These are phyloP conservation scores for Mycalesis mineus DNA, from an alignment of 2,888 invertebrate genomes.

Conservation along the genomic window DNA sequence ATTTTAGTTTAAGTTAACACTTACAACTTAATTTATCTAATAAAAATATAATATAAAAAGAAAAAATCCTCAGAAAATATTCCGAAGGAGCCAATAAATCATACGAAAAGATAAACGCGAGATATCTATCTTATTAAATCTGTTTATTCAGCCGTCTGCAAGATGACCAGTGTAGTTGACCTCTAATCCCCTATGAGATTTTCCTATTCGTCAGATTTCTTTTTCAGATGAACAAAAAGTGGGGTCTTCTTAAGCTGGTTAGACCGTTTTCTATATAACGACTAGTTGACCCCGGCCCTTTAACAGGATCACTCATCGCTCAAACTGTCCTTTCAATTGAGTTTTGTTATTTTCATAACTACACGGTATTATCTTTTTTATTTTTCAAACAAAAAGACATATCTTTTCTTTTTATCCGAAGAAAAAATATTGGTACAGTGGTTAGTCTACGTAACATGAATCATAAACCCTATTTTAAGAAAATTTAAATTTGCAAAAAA, in stretches of 20 bases:
- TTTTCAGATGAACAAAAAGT: constrained; percentile 5
- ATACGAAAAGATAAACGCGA: constrained; percentile 1
- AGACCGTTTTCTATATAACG: constrained; percentile 6
- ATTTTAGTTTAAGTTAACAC: background rate
- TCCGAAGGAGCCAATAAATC: background rate
- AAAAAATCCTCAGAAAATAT: background rate
- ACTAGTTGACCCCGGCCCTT: constrained; percentile 31
- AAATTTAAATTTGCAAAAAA: no score
- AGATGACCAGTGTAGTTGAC: constrained; percentile 21
- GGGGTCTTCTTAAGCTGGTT: background rate
- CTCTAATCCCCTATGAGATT: constrained; percentile 5
- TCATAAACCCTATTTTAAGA: no score
- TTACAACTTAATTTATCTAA: background rate
- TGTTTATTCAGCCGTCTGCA: constrained; percentile 27
- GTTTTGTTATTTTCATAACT: constrained; percentile 4
- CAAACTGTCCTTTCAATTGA: constrained; percentile 19
- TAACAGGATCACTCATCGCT: constrained; percentile 36
- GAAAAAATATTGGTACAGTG: no score
- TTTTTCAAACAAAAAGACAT: no score
- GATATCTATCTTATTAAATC: constrained; percentile 29
- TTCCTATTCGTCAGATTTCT: constrained; percentile 7
- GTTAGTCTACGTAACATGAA: no score
- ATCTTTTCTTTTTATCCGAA: no score
- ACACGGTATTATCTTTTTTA: background rate
- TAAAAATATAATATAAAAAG: background rate